These are phyloP conservation scores for Andrena haemorrhoa DNA, from an alignment of 2,888 invertebrate species.

Conservation along the genomic window DNA sequence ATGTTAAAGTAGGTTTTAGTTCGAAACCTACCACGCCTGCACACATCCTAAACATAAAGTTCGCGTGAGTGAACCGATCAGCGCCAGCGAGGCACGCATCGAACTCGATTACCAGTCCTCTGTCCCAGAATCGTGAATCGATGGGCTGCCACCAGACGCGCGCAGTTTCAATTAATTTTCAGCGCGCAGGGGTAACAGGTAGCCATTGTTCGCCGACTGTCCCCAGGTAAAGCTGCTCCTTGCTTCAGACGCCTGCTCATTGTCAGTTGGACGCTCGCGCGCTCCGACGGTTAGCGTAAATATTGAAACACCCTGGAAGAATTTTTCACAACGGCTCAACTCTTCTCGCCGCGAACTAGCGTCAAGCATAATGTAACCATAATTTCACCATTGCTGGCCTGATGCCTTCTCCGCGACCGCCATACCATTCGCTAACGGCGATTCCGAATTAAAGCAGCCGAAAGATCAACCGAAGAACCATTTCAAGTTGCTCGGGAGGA, in stretches of 20 bases:
- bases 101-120: neutral
- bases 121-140: constrained; percentile 9
- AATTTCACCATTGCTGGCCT: constrained; percentile 27
- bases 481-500: neutral
- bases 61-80: neutral
- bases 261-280: constrained; percentile 5
- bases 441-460: neutral
- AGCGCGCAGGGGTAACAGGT: constrained; percentile 9
- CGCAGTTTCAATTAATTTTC: constrained; percentile 30
- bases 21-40: too few relatives aligned
- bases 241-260: neutral
- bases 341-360: neutral
- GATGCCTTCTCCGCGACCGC: neutral
- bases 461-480: neutral
- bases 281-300: constrained; percentile 20
- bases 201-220: constrained; percentile 16
- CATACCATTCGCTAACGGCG: too few relatives aligned
- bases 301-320: constrained; percentile 27
- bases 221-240: neutral
- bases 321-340: constrained; percentile 13
- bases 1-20: too few relatives aligned
- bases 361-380: constrained; percentile 21
- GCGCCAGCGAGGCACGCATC: neutral
- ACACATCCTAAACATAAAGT: neutral
- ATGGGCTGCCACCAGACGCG: neutral